Evolutionary conservation across 2,113 vertebrate species (phyloP), one percentile per base, ranked within the genome.

Genomic region (Corythoichthys haematopterus): DNA sequence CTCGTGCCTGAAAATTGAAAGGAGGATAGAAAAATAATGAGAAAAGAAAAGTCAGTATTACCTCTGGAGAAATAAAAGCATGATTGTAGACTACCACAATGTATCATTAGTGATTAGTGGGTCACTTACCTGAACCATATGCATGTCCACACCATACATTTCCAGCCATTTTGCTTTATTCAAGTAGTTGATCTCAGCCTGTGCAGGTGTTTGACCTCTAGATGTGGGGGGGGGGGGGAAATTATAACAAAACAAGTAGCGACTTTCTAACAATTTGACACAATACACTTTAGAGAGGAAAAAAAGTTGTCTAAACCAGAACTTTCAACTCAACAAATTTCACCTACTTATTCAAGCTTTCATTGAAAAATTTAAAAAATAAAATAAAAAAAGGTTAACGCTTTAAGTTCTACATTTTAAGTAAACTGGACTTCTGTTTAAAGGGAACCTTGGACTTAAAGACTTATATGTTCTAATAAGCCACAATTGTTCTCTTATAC

Each of bases 141-240:
- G 97, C 97, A 99, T 99, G 91, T 98, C 97, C 78, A 99, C 97
- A 0, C 97, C 97, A 78, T 99, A 99, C 97, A 99, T 99, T 91
- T 99, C 97, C 72, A 99, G 86, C 97, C 97, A 99, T 87, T 99
- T 99, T 75, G 97, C 97, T 91, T 98, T 98, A 83, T 99, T 99
- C 82, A 99, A 88, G 84, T 96, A 99, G 90, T 98, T 99, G 16
- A 95, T 99, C 91, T 99, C 97, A 69, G 97, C 97, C 74, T 98
- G 96, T 4, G 95, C 93, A 58, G 97, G 97, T 45, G 91, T 95
- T 86, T 99, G 96, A 16, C 96, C 95, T 86, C 97, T 99, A 91
- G 76, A 46, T 65, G 48, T 66, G 53, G 59, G 16, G 14, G 28
- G 14, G 12, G 53, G 59, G 16, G 14, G 28, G 14, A 14, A 40